Conservation (phyloP, 2,888 invertebrate species). For the Lathronympha strigana region DNA sequence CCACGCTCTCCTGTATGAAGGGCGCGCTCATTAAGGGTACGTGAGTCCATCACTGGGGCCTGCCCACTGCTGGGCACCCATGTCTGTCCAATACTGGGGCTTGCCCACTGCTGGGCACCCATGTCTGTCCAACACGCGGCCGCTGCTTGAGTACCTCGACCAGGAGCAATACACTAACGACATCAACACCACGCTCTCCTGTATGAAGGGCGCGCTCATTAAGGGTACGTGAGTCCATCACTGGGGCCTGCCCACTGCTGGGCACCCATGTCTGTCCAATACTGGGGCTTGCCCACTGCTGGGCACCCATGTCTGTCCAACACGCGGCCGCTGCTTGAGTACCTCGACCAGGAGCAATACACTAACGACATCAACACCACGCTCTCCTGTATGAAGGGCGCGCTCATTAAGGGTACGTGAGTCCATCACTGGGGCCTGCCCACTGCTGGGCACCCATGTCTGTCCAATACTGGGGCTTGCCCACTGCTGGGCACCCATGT, state of each 20-base stretch:
- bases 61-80: background rate
- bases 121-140: background rate
- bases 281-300: too few relatives aligned
- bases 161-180: conserved; percentile 86
- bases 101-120: background rate
- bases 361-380: conserved; percentile 89
- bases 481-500: too few relatives aligned
- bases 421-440: too few relatives aligned
- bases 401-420: conserved; percentile 87
- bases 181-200: conserved; percentile 90
- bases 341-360: conserved; percentile 87
- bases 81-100: too few relatives aligned
- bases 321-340: conserved; percentile 85
- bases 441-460: too few relatives aligned
- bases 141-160: conserved; percentile 88
- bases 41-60: too few relatives aligned
- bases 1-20: conserved; percentile 91
- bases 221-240: conserved; percentile 82
- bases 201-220: conserved; percentile 93
- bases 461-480: too few relatives aligned
- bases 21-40: conserved; percentile 91
- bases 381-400: conserved; percentile 92
- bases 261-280: too few relatives aligned
- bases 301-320: background rate
- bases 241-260: too few relatives aligned